Evolutionary conservation across 2,888 invertebrate species (phyloP), one percentile per base, ranked within the genome.

Genomic region (Nemotelus pantherinus): DNA sequence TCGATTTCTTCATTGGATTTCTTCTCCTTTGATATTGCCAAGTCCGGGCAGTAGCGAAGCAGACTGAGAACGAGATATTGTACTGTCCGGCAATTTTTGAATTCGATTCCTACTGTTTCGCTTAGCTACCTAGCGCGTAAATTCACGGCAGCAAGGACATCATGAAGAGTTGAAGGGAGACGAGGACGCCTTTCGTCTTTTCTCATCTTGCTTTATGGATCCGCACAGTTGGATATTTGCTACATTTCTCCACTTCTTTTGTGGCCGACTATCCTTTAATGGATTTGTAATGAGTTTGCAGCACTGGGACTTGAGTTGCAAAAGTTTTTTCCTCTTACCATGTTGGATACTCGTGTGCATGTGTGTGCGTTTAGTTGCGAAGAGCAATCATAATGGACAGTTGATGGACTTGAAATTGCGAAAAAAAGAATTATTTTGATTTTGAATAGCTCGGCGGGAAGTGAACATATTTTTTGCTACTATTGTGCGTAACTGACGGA

Each of bases 281-380:
- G 79, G 79, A 79, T 79, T 79, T 79, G 79, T 78, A 79, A 79
- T 79, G 79, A 79, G 77, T 79, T 79, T 79, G 77, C 76, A 78
- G 77, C 77, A 74, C 68, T 50, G 68, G 53, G 67, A 77, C 77
- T 60, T 63, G 44, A 76, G 68, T 68, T 74, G 77, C 47, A 65
- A 76, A 74, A 60, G 7, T 60, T 60, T 58, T n/a, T 74, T 60
- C 47, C 39, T 68, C 50, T 48, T 45, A 2, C 2, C 25, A 3
- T 7, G 39, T 39, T 10, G 39, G 41, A 2, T 63, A 3, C 9
- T 5, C 9, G 43, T 39, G 63, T 43, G 63, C 41, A 63, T 63
- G 63, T 3, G 39, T 48, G 60, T 39, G 7, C 60, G 48, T 10
- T 44, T 9, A 44, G 60, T n/a, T 48, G 41, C 44, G 68, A 74